phyloP scores from a whole-genome alignment of 2,888 invertebrate species.

The Caenorhabditis sp. region DNA sequence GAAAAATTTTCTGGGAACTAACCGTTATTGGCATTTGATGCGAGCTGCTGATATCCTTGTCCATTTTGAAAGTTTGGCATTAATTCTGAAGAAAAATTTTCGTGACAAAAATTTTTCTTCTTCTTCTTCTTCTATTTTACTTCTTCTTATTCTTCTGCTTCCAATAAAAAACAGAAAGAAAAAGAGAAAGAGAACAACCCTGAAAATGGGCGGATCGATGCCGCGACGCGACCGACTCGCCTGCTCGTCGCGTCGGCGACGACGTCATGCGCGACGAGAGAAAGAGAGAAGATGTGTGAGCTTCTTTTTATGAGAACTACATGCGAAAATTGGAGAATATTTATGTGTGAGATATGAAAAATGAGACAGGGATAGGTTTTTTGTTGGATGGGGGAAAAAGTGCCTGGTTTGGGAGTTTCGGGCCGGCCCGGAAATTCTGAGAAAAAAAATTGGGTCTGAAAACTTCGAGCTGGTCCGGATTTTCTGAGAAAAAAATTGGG shows the following conservation, averaged over 20 bases:
- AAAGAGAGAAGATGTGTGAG: conserved; percentile 12
- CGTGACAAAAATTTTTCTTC: conserved; percentile 2
- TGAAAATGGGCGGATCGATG: conserved; percentile 2
- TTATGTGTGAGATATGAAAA: conserved; percentile 11
- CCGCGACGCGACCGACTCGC: conserved; percentile 14
- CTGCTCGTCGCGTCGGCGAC: neutral
- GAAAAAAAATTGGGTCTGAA: too few relatives aligned
- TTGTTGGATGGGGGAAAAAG: too few relatives aligned
- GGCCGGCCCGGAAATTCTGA: too few relatives aligned
- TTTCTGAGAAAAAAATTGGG: too few relatives aligned
- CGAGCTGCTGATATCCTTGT: conserved; percentile 5
- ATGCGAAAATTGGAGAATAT: too few relatives aligned
- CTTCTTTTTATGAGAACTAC: neutral
- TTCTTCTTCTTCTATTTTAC: neutral
- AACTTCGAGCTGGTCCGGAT: too few relatives aligned
- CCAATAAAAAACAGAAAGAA: neutral
- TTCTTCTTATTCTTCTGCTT: neutral
- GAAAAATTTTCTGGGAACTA: too few relatives aligned
- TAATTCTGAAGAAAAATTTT: conserved; percentile 4
- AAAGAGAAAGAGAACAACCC: conserved; percentile 7
- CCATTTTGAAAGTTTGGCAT: neutral
- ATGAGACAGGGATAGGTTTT: too few relatives aligned
- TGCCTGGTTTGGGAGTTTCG: too few relatives aligned
- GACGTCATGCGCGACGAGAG: conserved; percentile 19
- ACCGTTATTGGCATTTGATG: conserved; percentile 7